Conservation (phyloP, 1,140 invertebrate genomes). For the Elymnias hypermnestra region DNA sequence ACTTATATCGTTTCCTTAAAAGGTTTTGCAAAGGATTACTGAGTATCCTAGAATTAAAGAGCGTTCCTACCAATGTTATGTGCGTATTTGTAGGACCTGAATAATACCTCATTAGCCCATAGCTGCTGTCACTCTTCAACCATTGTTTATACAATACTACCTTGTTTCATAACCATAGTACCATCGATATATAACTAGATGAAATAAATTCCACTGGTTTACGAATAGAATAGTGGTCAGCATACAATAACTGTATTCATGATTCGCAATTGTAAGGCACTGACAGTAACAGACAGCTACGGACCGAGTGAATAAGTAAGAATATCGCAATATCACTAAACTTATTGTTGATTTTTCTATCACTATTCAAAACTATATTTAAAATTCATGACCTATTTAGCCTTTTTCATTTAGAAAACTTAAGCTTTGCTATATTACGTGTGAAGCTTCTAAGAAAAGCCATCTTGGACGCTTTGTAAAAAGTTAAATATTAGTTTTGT, state of each 20-base stretch:
- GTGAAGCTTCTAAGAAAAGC: too few species aligned
- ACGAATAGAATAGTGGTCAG: conserved; percentile 1
- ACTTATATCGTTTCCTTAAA: too few species aligned
- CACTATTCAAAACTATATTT: too few species aligned
- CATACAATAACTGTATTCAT: not conserved
- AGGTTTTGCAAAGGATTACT: conserved; percentile 5
- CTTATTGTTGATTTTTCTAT: too few species aligned
- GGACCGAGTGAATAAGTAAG: not conserved
- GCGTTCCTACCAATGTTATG: conserved; percentile 26
- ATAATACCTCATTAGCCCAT: conserved; percentile 60
- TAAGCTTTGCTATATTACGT: too few species aligned
- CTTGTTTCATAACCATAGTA: conserved; percentile 35
- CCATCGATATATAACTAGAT: conserved; percentile 6
- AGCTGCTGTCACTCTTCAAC: conserved; percentile 31
- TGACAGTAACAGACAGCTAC: not conserved
- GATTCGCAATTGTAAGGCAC: not conserved
- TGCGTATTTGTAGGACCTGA: conserved; percentile 25
- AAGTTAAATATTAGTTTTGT: too few species aligned
- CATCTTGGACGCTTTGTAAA: too few species aligned
- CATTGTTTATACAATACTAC: conserved; percentile 48
- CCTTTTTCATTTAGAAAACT: too few species aligned
- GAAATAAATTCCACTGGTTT: conserved; percentile 2
- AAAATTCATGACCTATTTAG: too few species aligned
- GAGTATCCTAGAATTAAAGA: conserved; percentile 10
- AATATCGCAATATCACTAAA: not conserved